Evolutionary conservation across 2,113 vertebrate genomes (phyloP).

Genomic region (Callorhinus ursinus): DNA sequence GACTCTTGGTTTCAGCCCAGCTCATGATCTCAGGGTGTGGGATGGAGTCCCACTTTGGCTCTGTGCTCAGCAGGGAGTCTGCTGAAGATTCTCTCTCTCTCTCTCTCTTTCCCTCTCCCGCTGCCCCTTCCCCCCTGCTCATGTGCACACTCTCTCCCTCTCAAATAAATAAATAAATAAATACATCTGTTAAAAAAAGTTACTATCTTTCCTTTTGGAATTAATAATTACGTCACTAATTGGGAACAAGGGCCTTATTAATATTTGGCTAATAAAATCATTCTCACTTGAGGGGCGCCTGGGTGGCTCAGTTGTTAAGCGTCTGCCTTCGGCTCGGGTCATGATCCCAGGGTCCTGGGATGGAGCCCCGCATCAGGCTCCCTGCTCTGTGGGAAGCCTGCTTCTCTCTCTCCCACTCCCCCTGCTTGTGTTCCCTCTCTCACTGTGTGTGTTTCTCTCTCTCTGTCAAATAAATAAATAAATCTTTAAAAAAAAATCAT

Average conservation of each 20-base stretch:
- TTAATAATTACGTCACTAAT: neutral
- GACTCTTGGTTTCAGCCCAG: neutral
- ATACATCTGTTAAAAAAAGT: neutral
- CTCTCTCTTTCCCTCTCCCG: neutral
- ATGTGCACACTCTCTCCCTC: neutral
- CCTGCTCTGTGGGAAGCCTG: too few relatives aligned
- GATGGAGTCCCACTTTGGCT: neutral
- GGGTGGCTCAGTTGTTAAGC: too few relatives aligned
- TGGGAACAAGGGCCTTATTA: neutral
- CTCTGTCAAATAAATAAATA: too few relatives aligned
- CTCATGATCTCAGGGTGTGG: too few relatives aligned
- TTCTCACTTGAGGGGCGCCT: neutral
- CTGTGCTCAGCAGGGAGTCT: neutral
- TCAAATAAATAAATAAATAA: neutral
- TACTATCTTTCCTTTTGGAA: neutral
- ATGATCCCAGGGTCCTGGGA: too few relatives aligned
- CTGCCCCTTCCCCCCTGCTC: neutral
- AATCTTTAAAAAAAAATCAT: neutral
- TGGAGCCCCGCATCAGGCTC: too few relatives aligned
- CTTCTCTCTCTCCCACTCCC: too few relatives aligned
- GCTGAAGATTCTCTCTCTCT: neutral
- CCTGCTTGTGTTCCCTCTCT: too few relatives aligned
- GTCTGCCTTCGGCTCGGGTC: too few relatives aligned
- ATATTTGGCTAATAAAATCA: neutral
- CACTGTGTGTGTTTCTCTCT: too few relatives aligned